These are phyloP conservation scores for Aurelia sp. DNA, from an alignment of 30 jellyfish, hydroid and myxozoan genomes.

Conservation along the genomic window DNA sequence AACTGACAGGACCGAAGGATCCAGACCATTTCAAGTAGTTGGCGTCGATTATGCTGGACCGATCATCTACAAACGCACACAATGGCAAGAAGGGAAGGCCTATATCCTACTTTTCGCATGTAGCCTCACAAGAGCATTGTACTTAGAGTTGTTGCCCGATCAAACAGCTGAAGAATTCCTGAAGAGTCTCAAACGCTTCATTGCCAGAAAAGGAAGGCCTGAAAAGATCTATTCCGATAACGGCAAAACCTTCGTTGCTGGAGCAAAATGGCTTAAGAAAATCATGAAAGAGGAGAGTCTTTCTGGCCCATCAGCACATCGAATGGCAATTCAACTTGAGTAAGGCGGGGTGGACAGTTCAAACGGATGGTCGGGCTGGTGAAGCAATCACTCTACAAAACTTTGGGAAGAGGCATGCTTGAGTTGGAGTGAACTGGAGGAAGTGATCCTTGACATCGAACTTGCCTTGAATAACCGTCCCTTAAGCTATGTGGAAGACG, in stretches of 20 bases:
- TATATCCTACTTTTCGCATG: conserved; percentile 56
- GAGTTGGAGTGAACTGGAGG: conserved; percentile 56
- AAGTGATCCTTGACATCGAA: conserved; percentile 15
- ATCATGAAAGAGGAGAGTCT: neutral
- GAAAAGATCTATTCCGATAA: conserved; percentile 16
- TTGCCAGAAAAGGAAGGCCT: neutral
- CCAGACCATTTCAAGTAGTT: neutral
- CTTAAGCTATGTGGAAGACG: conserved; percentile 54
- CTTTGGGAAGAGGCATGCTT: conserved; percentile 20
- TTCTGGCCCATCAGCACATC: neutral
- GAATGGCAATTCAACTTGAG: neutral
- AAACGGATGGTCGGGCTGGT: conserved; percentile 39
- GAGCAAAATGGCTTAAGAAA: conserved; percentile 16
- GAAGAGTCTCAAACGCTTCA: neutral
- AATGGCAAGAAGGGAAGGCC: conserved; percentile 42
- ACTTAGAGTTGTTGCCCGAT: conserved; percentile 47
- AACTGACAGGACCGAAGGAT: conserved; percentile 26
- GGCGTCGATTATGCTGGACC: conserved; percentile 6
- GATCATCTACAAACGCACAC: neutral
- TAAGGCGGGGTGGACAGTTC: conserved; percentile 4
- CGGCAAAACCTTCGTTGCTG: conserved; percentile 8
- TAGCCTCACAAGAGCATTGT: conserved; percentile 58
- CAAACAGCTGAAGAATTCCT: conserved; percentile 47
- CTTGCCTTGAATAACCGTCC: neutral
- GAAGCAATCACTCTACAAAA: neutral